Conservation (phyloP, 2,888 invertebrate species). For the Gibbula magus region DNA sequence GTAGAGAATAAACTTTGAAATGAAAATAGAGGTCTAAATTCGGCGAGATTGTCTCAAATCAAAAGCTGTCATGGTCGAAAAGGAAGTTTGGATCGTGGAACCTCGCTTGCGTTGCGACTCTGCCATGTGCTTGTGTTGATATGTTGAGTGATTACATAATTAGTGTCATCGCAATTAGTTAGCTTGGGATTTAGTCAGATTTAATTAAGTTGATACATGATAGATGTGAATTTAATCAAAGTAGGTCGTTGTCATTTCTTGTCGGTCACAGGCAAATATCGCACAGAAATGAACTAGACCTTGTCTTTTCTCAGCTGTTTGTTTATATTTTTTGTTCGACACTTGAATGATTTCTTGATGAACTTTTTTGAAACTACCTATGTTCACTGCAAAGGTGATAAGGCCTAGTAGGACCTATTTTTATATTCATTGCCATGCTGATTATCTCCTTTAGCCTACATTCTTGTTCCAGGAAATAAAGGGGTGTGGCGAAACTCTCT, state of each 20-base stretch:
- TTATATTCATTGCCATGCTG: too few relatives aligned
- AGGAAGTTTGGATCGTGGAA: not conserved
- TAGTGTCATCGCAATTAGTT: constrained; percentile 2
- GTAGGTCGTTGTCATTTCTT: not conserved
- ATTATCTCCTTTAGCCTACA: not conserved
- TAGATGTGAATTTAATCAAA: not conserved
- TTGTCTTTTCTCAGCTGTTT: too few relatives aligned
- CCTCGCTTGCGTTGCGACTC: not conserved
- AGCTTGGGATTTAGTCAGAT: not conserved
- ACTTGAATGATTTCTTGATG: too few relatives aligned
- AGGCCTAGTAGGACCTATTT: too few relatives aligned
- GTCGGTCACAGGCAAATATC: not conserved
- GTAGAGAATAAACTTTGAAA: not conserved
- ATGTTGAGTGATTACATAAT: constrained; percentile 14
- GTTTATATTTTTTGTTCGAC: too few relatives aligned
- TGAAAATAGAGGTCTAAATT: not conserved
- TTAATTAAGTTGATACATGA: not conserved
- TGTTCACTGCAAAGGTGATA: too few relatives aligned
- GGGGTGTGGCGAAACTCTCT: not conserved
- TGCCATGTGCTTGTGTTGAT: constrained; percentile 21
- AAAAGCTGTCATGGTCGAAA: constrained; percentile 18
- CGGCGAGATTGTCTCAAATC: not conserved
- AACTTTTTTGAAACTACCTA: too few relatives aligned
- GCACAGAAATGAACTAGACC: too few relatives aligned
- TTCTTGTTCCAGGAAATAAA: not conserved